phyloP scores from a whole-genome alignment of 1,140 invertebrate genomes.

The Trigoniulus corallinus region DNA sequence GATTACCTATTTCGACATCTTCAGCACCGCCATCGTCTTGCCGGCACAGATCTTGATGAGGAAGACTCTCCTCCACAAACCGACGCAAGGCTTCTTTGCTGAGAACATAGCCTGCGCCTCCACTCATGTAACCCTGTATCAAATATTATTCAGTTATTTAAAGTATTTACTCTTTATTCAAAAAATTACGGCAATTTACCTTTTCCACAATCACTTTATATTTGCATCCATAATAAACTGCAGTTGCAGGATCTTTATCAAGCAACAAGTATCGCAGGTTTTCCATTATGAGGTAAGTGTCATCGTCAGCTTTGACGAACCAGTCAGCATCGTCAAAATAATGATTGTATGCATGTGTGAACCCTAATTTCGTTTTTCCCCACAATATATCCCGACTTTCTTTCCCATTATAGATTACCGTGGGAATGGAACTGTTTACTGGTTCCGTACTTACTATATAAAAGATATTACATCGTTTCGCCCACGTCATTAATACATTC shows the following conservation, averaged over 20 bases:
- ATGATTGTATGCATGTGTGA: conserved; percentile 51
- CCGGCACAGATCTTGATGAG: conserved; percentile 47
- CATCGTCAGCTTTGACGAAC: conserved; percentile 90
- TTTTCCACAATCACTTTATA: too few relatives aligned
- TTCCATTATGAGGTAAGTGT: conserved; percentile 83
- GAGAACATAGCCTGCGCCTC: conserved; percentile 61
- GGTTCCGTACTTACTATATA: conserved; percentile 64
- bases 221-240: conserved; percentile 74
- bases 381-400: conserved; percentile 83
- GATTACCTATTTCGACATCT: conserved; percentile 61
- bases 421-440: conserved; percentile 7
- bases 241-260: conserved; percentile 44
- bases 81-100: conserved; percentile 55
- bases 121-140: conserved; percentile 39
- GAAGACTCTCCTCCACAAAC: conserved; percentile 54
- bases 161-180: neutral
- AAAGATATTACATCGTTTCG: conserved; percentile 71
- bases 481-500: conserved; percentile 92
- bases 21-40: conserved; percentile 60
- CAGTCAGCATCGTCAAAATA: conserved; percentile 70
- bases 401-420: conserved; percentile 37
- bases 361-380: conserved; percentile 89
- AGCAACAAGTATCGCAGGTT: conserved; percentile 77
- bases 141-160: neutral
- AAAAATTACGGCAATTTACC: too few relatives aligned